A percentile compares a stretch with the other conserved stretches of the same genome.
phyloP scores from a whole-genome alignment of 2,113 vertebrate genomes.

The Aix galericulata region DNA sequence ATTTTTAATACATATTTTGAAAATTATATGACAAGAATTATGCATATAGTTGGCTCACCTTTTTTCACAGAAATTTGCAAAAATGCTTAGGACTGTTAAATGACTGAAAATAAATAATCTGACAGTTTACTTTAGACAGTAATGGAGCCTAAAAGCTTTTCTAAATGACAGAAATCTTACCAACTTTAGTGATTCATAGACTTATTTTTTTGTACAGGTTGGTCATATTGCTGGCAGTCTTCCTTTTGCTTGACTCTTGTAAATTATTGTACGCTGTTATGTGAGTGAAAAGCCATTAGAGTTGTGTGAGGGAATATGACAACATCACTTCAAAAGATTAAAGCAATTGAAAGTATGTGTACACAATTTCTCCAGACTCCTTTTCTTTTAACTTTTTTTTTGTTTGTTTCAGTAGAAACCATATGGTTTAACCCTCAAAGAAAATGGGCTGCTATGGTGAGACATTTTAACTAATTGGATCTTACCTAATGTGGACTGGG shows the following conservation, averaged over 20 bases:
- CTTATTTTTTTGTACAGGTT: constrained; percentile 62
- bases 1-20: neutral
- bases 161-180: constrained; percentile 51
- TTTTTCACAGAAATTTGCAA: neutral
- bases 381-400: neutral
- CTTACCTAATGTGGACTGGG: neutral
- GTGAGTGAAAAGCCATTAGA: constrained; percentile 28
- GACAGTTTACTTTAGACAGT: constrained; percentile 54
- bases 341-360: neutral
- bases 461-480: neutral
- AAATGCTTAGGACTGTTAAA: constrained; percentile 54
- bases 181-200: constrained; percentile 49
- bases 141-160: constrained; percentile 73
- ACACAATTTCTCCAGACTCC: neutral
- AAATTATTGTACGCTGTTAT: constrained; percentile 44
- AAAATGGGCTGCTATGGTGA: neutral
- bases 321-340: constrained; percentile 12
- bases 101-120: constrained; percentile 61
- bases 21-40: neutral
- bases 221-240: constrained; percentile 44
- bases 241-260: constrained; percentile 35
- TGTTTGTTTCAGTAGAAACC: neutral
- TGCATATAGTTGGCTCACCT: neutral
- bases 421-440: neutral
- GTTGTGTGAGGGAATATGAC: constrained; percentile 7